phyloP scores from a whole-genome alignment of 2,888 invertebrate genomes.

The Catocala fraxini region DNA sequence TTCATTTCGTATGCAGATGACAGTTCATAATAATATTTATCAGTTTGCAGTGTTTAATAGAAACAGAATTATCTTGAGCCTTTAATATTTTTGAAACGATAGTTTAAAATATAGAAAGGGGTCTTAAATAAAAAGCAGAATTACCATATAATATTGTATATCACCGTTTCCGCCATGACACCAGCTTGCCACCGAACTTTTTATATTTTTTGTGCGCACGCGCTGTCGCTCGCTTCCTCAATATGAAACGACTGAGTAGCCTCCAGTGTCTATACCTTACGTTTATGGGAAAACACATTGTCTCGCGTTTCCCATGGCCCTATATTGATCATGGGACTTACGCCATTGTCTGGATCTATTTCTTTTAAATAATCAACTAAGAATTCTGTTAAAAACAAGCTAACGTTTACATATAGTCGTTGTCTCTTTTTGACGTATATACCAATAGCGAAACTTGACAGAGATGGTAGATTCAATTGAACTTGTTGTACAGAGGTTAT shows the following conservation, averaged over 20 bases:
- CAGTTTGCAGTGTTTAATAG: background rate
- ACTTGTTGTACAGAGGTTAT: conserved; percentile 6
- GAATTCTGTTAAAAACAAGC: conserved; percentile 35
- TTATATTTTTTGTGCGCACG: conserved; percentile 68
- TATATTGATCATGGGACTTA: conserved; percentile 50
- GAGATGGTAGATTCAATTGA: conserved; percentile 18
- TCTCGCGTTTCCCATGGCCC: conserved; percentile 64
- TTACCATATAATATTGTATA: conserved; percentile 60
- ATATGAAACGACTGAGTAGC: conserved; percentile 61
- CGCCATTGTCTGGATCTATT: conserved; percentile 46
- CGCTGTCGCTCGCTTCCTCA: conserved; percentile 59
- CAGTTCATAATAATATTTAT: no score
- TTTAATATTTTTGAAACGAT: background rate
- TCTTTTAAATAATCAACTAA: conserved; percentile 38
- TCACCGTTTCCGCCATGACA: conserved; percentile 74
- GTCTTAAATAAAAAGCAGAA: conserved; percentile 26
- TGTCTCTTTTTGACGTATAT: conserved; percentile 32
- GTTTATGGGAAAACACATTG: conserved; percentile 76
- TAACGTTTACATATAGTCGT: conserved; percentile 15
- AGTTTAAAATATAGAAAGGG: background rate
- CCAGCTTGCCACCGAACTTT: conserved; percentile 67
- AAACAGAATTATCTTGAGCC: no score
- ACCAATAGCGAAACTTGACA: conserved; percentile 9
- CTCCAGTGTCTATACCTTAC: conserved; percentile 61
- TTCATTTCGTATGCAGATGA: no score